Conservation (phyloP, 2,888 invertebrate species). For the Brachylomia viminalis region DNA sequence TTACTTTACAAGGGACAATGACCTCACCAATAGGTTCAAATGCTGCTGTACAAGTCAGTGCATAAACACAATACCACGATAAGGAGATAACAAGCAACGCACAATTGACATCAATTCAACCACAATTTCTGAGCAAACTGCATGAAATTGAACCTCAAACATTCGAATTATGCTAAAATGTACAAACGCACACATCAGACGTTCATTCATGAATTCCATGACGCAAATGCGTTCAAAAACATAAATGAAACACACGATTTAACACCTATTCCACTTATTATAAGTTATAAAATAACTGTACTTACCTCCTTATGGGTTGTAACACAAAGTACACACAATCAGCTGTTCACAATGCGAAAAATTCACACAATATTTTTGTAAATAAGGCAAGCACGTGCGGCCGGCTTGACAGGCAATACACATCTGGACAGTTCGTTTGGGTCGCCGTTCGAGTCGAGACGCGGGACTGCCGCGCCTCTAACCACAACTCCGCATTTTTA, state of each 20-base stretch:
- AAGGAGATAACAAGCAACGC: constrained; percentile 31
- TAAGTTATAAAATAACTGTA: constrained; percentile 55
- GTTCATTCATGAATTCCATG: constrained; percentile 68
- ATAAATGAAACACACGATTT: constrained; percentile 45
- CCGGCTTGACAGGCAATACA: constrained; percentile 72
- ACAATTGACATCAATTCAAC: constrained; percentile 35
- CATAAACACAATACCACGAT: constrained; percentile 28
- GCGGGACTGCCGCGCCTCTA: constrained; percentile 81
- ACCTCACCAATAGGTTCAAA: constrained; percentile 52
- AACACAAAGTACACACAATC: constrained; percentile 71
- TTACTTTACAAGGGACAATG: constrained; percentile 58
- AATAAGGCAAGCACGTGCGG: constrained; percentile 72
- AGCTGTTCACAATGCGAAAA: constrained; percentile 72
- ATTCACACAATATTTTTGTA: constrained; percentile 65
- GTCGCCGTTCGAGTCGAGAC: constrained; percentile 78
- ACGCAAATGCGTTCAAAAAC: constrained; percentile 63
- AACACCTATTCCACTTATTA: constrained; percentile 33
- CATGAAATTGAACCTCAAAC: constrained; percentile 50
- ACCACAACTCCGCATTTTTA: constrained; percentile 83
- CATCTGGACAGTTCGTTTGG: constrained; percentile 73
- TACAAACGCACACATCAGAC: constrained; percentile 45
- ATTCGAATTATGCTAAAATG: constrained; percentile 60
- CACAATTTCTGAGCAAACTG: constrained; percentile 38
- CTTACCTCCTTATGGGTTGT: constrained; percentile 57
- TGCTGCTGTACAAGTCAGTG: constrained; percentile 4